These are phyloP conservation scores for Sparidentex hasta DNA, from an alignment of 2,797 vertebrate genomes.

Conservation along the genomic window DNA sequence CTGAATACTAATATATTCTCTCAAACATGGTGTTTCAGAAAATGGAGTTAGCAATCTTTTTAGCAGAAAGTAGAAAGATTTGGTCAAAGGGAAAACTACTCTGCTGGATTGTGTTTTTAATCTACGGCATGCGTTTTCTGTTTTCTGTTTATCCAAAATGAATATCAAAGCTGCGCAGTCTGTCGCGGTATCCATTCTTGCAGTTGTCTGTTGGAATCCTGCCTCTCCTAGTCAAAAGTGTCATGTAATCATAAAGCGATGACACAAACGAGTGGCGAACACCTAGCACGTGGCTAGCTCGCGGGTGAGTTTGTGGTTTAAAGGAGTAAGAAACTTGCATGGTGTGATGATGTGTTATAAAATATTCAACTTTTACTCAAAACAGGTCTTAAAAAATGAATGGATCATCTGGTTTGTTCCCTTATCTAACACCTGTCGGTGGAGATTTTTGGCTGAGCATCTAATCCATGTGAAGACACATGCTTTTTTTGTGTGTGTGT, in stretches of 20 bases:
- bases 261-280: conserved; percentile 11
- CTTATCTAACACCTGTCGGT: conserved; percentile 60
- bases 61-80: not conserved
- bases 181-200: conserved; percentile 11
- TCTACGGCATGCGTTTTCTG: conserved; percentile 72
- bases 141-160: conserved; percentile 54
- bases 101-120: conserved; percentile 59
- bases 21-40: not conserved
- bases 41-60: not conserved
- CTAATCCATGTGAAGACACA: conserved; percentile 21
- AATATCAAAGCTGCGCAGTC: not conserved
- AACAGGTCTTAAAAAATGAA: conserved; percentile 44
- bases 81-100: conserved; percentile 68
- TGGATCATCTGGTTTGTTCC: conserved; percentile 51
- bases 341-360: conserved; percentile 61
- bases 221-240: conserved; percentile 1
- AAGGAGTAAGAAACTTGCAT: conserved; percentile 56
- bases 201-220: not conserved
- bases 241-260: conserved; percentile 35
- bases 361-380: conserved; percentile 49
- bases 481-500: conserved; percentile 46
- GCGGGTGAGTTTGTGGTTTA: conserved; percentile 35
- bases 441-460: conserved; percentile 43
- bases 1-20: not conserved
- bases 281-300: conserved; percentile 13